Conservation (phyloP, 1,140 invertebrate genomes). For the Ganaspis sp. region DNA sequence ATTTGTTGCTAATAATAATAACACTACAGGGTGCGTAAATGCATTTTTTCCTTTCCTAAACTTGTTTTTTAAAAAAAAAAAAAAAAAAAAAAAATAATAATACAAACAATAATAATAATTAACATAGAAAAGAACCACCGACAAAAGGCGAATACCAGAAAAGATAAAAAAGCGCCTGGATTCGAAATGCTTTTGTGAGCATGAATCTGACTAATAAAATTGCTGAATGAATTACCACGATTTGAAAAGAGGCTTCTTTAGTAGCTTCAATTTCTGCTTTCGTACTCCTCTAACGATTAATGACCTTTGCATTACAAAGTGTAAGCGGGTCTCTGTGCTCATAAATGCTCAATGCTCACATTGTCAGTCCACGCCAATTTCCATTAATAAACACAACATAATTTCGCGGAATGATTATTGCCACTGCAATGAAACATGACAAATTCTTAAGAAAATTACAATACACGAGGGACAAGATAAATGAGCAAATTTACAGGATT, state of each 20-base stretch:
- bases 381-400: conserved; percentile 53
- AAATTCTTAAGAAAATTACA: not conserved
- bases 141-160: not conserved
- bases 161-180: not conserved
- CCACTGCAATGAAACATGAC: not conserved
- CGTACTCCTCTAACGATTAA: conserved; percentile 16
- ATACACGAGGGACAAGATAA: conserved; percentile 29
- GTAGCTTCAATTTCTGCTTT: conserved; percentile 10
- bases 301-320: conserved; percentile 18
- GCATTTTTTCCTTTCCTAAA: too few relatives aligned
- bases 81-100: too few relatives aligned
- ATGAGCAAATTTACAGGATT: not conserved
- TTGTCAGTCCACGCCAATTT: not conserved
- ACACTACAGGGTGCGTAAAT: too few relatives aligned
- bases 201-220: conserved; percentile 12
- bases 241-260: not conserved
- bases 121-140: not conserved
- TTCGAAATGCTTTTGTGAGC: not conserved
- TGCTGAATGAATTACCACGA: not conserved
- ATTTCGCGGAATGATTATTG: conserved; percentile 35
- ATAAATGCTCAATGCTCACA: conserved; percentile 15
- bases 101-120: too few relatives aligned
- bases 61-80: too few relatives aligned
- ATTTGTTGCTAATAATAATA: too few relatives aligned
- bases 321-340: conserved; percentile 9